These are phyloP conservation scores for Tamias sibiricus DNA, from an alignment of 2,113 vertebrate genomes.

Conservation along the genomic window DNA sequence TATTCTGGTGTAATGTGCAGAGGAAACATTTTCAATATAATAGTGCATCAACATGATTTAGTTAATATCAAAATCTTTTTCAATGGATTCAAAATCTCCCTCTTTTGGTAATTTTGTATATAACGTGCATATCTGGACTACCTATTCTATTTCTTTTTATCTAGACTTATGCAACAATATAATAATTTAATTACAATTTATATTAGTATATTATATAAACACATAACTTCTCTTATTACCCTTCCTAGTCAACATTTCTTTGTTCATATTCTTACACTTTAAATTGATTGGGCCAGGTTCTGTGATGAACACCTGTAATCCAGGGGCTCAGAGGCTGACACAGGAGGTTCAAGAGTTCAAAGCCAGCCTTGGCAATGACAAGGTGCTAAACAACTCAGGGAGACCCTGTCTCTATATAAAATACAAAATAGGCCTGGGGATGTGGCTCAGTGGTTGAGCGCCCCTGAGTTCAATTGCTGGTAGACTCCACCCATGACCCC, in stretches of 20 bases:
- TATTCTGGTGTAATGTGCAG: background rate
- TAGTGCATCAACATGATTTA: background rate
- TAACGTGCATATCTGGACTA: background rate
- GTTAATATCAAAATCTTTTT: background rate
- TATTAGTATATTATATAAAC: background rate
- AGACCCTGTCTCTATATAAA: too few relatives aligned
- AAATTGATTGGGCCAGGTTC: background rate
- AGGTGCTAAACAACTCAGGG: too few relatives aligned
- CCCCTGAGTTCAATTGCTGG: too few relatives aligned
- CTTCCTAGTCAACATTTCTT: background rate
- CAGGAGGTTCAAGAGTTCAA: too few relatives aligned
- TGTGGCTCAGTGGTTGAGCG: too few relatives aligned
- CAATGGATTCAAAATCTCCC: background rate
- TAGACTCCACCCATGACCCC: too few relatives aligned
- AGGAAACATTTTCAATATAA: constrained; percentile 5
- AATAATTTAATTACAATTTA: background rate
- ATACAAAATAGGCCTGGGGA: too few relatives aligned
- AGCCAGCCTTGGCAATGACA: too few relatives aligned
- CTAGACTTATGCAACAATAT: background rate
- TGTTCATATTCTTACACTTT: background rate
- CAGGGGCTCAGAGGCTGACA: too few relatives aligned
- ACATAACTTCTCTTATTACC: background rate
- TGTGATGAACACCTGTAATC: too few relatives aligned
- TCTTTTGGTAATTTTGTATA: background rate
- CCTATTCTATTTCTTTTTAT: background rate